phyloP scores from a whole-genome alignment of 2,113 vertebrate species.

The Stigmatopora nigra region DNA sequence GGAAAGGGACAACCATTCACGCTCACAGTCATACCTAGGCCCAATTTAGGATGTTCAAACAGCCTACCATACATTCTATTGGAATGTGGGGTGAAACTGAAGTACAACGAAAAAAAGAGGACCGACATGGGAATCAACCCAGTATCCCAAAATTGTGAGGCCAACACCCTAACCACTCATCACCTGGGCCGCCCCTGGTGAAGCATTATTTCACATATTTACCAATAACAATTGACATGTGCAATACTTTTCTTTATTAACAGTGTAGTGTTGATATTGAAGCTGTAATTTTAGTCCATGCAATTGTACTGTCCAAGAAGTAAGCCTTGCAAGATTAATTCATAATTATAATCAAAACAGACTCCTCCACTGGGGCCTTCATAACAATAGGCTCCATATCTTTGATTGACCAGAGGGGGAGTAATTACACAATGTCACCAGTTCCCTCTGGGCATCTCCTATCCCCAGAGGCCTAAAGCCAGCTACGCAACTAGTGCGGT shows the following conservation, averaged over 20 bases:
- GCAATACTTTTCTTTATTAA: not conserved
- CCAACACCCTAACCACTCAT: not conserved
- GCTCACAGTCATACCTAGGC: no score
- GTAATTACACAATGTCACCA: not conserved
- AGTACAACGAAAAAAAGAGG: no score
- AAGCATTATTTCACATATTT: no score
- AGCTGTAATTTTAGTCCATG: not conserved
- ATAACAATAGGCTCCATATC: not conserved
- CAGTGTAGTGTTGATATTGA: not conserved
- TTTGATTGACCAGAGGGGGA: not conserved
- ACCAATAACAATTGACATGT: not conserved
- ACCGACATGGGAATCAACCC: no score
- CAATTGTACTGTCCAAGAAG: not conserved
- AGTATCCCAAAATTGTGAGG: no score
- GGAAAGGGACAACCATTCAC: no score
- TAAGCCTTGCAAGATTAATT: not conserved
- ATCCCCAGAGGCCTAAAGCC: not conserved
- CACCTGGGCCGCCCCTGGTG: no score
- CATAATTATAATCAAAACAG: constrained; percentile 2
- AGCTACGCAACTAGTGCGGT: constrained; percentile 13
- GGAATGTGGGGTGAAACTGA: no score
- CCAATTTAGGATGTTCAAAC: no score
- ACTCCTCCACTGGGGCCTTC: not conserved
- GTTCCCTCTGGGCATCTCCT: not conserved
- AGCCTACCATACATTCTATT: no score